phyloP scores from a whole-genome alignment of 64 coral and sea anemone species.

The Montipora capricornis region DNA sequence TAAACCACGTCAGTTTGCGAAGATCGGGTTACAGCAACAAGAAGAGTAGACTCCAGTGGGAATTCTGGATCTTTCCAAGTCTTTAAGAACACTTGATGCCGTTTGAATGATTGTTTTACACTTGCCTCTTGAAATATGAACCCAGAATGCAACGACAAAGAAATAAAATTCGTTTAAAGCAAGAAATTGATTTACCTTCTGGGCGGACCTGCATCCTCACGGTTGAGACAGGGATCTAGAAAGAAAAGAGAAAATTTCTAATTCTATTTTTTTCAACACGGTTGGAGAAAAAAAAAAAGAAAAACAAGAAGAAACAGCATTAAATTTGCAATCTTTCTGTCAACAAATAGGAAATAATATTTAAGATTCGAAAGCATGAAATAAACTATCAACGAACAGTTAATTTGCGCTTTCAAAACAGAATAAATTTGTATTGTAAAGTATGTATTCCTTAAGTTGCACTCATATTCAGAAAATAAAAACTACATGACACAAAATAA shows the following conservation, averaged over 20 bases:
- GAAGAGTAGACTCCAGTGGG: not conserved
- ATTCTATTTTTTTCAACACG: too few relatives aligned
- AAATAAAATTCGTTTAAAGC: not conserved
- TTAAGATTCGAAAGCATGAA: too few relatives aligned
- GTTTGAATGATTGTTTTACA: not conserved
- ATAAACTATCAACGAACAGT: too few relatives aligned
- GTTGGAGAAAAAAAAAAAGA: not conserved
- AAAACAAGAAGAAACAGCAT: not conserved
- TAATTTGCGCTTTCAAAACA: too few relatives aligned
- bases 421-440: not conserved
- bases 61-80: not conserved
- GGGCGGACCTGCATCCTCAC: conserved; percentile 28
- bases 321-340: not conserved
- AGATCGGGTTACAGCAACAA: not conserved
- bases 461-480: too few relatives aligned
- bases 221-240: conserved; percentile 4
- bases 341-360: not conserved
- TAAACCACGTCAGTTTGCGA: too few relatives aligned
- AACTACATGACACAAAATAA: not conserved
- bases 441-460: too few relatives aligned
- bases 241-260: not conserved
- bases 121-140: not conserved
- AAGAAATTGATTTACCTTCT: conserved; percentile 6
- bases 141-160: not conserved
- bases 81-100: not conserved